Evolutionary conservation across 2,888 invertebrate species (phyloP).

Genomic region (Drosophila prolongata): DNA sequence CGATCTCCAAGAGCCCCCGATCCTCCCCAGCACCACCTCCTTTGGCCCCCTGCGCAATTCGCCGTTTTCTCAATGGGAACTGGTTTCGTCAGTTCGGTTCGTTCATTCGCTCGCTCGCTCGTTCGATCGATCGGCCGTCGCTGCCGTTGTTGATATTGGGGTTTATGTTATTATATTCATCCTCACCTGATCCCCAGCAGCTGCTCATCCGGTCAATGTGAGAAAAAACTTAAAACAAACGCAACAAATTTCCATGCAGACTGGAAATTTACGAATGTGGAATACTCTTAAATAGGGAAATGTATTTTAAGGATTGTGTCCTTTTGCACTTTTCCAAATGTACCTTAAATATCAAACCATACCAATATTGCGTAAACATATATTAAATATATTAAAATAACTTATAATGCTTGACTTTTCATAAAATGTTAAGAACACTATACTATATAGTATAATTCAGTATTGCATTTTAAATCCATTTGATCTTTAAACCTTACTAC

Average conservation of each 20-base stretch:
- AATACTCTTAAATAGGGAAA: conserved; percentile 7
- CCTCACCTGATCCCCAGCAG: conserved; percentile 83
- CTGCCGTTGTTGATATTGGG: conserved; percentile 77
- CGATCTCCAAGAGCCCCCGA: conserved; percentile 6
- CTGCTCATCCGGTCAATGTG: conserved; percentile 81
- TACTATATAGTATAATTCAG: too few species aligned
- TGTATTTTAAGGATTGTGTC: not conserved
- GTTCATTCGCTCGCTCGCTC: conserved; percentile 15
- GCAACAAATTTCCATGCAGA: conserved; percentile 13
- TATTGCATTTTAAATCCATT: too few species aligned
- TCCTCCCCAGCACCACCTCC: conserved; percentile 25
- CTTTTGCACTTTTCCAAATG: too few species aligned
- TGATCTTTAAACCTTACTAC: too few species aligned
- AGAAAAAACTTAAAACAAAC: conserved; percentile 64
- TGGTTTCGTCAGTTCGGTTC: conserved; percentile 76
- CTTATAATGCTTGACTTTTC: too few species aligned
- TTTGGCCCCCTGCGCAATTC: conserved; percentile 63
- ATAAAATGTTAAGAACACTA: too few species aligned
- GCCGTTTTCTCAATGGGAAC: conserved; percentile 83
- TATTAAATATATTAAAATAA: too few species aligned
- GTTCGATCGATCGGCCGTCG: conserved; percentile 55
- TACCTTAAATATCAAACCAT: too few species aligned
- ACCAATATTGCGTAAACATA: too few species aligned
- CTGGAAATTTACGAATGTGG: conserved; percentile 1
- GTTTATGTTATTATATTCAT: conserved; percentile 81